These are phyloP conservation scores for Himantopus leucocephalus DNA, from an alignment of 2,113 vertebrate species.

Conservation along the genomic window DNA sequence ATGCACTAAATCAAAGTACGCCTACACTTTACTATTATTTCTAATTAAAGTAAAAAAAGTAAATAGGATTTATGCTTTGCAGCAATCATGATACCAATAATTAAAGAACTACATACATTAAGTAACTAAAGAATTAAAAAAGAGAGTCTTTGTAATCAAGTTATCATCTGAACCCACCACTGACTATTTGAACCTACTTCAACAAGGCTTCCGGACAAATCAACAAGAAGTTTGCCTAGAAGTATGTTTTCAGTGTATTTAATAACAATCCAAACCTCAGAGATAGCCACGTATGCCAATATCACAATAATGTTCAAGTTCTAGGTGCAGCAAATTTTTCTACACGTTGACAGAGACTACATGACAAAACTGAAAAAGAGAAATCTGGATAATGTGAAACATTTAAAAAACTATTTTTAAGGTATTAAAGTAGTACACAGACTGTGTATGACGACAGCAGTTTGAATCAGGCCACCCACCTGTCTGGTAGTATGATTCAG, in stretches of 20 bases:
- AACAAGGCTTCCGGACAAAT: neutral
- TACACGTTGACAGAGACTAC: neutral
- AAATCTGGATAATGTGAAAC: neutral
- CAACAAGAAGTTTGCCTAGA: neutral
- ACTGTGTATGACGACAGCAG: neutral
- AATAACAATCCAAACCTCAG: neutral
- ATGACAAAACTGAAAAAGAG: neutral
- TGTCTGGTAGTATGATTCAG: constrained; percentile 97
- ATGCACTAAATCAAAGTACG: neutral
- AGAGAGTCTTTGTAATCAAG: neutral
- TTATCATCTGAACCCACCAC: neutral
- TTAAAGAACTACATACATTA: neutral
- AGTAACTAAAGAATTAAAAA: neutral
- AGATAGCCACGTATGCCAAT: neutral
- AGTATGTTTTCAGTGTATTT: neutral
- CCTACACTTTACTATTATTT: neutral
- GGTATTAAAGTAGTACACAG: neutral
- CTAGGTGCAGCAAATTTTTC: neutral
- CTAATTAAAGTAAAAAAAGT: neutral
- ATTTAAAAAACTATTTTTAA: neutral
- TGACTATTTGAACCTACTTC: neutral
- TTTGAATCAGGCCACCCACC: constrained; percentile 69
- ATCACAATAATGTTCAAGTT: neutral
- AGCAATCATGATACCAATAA: neutral
- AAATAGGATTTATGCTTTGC: neutral